Conservation (phyloP, 2,797 vertebrate genomes). For the Lagocephalus sceleratus region DNA sequence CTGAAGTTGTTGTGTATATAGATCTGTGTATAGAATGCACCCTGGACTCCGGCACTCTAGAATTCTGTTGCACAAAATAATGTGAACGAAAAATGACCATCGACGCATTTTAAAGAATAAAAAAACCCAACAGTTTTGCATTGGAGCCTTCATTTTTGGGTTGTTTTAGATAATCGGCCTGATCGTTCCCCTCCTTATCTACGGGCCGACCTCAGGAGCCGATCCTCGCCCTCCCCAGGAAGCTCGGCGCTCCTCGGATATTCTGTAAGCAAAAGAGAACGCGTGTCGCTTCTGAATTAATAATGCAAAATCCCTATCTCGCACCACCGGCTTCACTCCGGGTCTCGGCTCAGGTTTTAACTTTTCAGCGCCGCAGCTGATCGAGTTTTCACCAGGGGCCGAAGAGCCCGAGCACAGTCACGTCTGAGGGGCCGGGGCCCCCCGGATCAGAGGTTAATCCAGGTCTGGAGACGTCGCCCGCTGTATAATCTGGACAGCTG, state of each 20-base stretch:
- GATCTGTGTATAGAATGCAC: slow-evolving; percentile 67
- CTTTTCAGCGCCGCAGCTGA: no score
- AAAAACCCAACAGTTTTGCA: not conserved
- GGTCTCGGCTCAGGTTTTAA: no score
- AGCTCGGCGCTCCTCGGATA: not conserved
- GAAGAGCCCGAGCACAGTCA: no score
- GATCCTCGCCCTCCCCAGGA: not conserved
- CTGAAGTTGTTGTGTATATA: slow-evolving; percentile 63
- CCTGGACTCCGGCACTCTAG: slow-evolving; percentile 49
- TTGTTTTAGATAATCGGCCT: slow-evolving; percentile 8
- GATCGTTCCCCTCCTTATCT: no score
- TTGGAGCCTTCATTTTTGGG: not conserved
- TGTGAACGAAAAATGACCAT: slow-evolving; percentile 44
- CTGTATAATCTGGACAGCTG: slow-evolving; percentile 11
- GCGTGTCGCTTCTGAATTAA: slow-evolving; percentile 49
- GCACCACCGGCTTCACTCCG: not conserved
- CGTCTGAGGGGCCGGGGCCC: not conserved
- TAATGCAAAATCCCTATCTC: slow-evolving; percentile 53
- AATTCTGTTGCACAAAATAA: slow-evolving; percentile 45
- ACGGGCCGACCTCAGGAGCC: not conserved
- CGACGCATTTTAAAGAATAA: slow-evolving; percentile 3
- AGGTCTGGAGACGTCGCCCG: slow-evolving; percentile 7
- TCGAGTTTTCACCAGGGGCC: no score
- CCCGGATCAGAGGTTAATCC: slow-evolving; percentile 17
- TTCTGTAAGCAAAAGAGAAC: slow-evolving; percentile 18